Conservation (phyloP, 2,113 vertebrate genomes). For the Ibidorhyncha struthersii region DNA sequence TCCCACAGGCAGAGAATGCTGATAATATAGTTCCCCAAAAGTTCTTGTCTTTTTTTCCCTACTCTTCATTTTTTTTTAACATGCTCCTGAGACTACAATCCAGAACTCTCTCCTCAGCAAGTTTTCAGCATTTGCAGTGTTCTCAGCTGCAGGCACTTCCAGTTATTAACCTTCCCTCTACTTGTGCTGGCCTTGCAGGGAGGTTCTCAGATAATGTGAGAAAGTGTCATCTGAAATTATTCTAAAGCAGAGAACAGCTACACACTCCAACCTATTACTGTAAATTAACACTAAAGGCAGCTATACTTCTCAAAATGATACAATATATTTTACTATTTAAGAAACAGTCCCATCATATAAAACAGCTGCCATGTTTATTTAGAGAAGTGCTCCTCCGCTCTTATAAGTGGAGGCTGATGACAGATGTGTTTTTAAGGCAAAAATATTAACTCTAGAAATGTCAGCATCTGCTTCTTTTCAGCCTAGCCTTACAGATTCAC, state of each 20-base stretch:
- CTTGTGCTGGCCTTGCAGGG: neutral
- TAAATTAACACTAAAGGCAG: neutral
- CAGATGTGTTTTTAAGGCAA: conserved; percentile 72
- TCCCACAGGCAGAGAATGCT: neutral
- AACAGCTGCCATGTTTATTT: conserved; percentile 76
- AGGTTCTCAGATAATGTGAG: conserved; percentile 27
- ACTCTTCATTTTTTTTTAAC: neutral
- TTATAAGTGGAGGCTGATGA: conserved; percentile 71
- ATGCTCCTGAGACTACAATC: neutral
- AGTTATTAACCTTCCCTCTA: conserved; percentile 11
- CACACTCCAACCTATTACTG: neutral
- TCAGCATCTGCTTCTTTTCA: conserved; percentile 78
- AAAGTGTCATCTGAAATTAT: conserved; percentile 46
- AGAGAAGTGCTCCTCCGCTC: conserved; percentile 64
- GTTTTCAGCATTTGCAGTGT: conserved; percentile 19
- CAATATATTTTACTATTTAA: conserved; percentile 8
- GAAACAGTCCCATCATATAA: conserved; percentile 33
- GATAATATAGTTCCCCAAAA: neutral
- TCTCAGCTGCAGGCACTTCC: neutral
- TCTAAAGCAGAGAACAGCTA: conserved; percentile 2
- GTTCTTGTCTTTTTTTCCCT: neutral
- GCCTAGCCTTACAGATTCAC: conserved; percentile 54
- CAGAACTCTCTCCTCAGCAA: neutral
- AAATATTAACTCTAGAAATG: conserved; percentile 71
- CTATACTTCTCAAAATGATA: conserved; percentile 30